Conservation (phyloP, 2,797 vertebrate species). For the Acanthis flammea region DNA sequence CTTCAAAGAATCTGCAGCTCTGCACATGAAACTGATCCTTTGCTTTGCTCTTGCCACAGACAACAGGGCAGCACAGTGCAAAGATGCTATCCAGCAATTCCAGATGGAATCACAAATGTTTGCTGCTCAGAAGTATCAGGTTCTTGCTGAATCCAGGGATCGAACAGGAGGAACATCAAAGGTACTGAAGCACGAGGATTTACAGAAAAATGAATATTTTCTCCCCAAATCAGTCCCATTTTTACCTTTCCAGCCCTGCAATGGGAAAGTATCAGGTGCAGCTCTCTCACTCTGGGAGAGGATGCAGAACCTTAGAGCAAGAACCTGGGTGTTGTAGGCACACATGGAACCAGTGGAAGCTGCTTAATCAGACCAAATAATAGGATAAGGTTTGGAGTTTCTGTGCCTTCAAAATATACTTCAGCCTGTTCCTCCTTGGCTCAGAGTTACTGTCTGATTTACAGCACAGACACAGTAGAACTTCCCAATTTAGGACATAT, state of each 20-base stretch:
- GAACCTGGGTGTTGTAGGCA: not conserved
- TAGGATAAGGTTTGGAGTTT: not conserved
- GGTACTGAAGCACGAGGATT: not conserved
- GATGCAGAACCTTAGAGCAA: not conserved
- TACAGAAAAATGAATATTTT: not conserved
- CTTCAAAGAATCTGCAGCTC: not conserved
- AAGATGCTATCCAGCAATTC: not conserved
- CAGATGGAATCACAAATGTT: not conserved
- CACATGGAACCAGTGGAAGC: not conserved
- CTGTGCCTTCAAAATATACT: not conserved
- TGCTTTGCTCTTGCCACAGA: not conserved
- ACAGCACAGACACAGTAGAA: not conserved
- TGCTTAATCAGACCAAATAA: not conserved
- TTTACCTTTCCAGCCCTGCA: not conserved
- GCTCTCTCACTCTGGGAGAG: not conserved
- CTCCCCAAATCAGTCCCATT: not conserved
- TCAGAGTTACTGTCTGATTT: not conserved
- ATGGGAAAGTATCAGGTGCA: not conserved
- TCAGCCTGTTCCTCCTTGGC: not conserved
- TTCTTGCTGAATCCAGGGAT: not conserved
- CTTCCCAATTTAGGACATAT: not conserved
- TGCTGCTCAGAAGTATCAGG: not conserved
- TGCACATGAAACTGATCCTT: not conserved
- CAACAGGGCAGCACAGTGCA: not conserved
- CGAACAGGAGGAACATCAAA: not conserved